Base-by-base conservation (phyloP, 1,140 invertebrate species). In the Drosophila nannoptera region DNA sequence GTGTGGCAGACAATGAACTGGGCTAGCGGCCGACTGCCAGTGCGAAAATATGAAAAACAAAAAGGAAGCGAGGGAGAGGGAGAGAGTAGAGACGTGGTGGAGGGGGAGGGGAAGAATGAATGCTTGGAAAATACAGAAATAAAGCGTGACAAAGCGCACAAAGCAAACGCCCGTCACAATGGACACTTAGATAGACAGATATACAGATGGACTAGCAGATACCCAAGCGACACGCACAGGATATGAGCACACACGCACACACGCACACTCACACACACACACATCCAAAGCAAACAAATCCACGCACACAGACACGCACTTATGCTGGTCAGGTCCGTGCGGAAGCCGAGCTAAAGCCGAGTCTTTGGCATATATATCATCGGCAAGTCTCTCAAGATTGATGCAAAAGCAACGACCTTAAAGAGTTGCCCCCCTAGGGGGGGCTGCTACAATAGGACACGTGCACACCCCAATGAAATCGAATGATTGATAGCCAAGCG, bases 71-170 rank as follows among this genome's bases (percentile, higher is more conserved):
- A 3, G 22, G 22, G 22, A 3, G 22, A 22, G 22, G 22, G 22
- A 22, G 1, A 22, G 1, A 22, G 22, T 22, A 22, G 1, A 22
- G 22, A 22, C n/a, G n/a, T n/a, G n/a, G 22, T 22, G 22, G 22
- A n/a, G n/a, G n/a, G n/a, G n/a, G 32, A 55, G 48, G 38, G 40
- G 42, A 48, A 33, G 49, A 42, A 61, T 38, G 66, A 40, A 53
- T 63, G 32, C 42, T 8, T 32, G 61, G 38, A 73, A 74, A 76
- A 66, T 67, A 77, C 53, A 64, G 60, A 78, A 77, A 84, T 86
- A 84, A 86, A 86, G 78, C 81, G 81, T 84, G 81, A 86, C 81
- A 84, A 86, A 81, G 73, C 73, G 63, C 75, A 69, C 78, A 83
- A 75, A 73, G 53, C 78, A 83, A 83, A 84, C 66, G 68, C 72